Evolutionary conservation across 2,113 vertebrate species (phyloP), one percentile per base, ranked within the genome.

Genomic region (Papio anubis): DNA sequence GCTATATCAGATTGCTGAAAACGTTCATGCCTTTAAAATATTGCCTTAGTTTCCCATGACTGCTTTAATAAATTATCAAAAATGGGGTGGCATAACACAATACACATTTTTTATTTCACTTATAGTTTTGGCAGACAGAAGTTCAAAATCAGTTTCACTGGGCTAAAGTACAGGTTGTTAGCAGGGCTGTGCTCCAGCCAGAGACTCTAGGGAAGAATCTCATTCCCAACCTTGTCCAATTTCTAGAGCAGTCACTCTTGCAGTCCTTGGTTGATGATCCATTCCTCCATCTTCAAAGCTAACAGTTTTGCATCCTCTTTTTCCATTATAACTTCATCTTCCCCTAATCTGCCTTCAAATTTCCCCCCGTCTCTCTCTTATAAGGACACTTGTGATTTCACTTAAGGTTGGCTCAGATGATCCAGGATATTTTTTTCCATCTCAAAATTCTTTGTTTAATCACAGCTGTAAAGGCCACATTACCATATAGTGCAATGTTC

Each of bases 161-260:
- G 61, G 12, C 8, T 50, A 21, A 80, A 6, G 3, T 8, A n/a
- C 32, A 68, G 4, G 3, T 25, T 25, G 23, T 35, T 13, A 23
- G 0, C 25, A 75, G 13, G 11, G 9, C n/a, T n/a, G 7, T 16
- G 16, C 0, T 32, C 10, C 2, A 1, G n/a, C 16, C 32, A 35
- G 10, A 5, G 17, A 6, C 7, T 4, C 27, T 0, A 21, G 70
- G 50, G 25, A n/a, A 35, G 10, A 79, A 52, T 1, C 5, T 3
- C 9, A 48, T n/a, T 16, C 55, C 35, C 35, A 2, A 1, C 1
- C 8, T 38, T 35, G 5, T 17, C 7, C 43, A 48, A 40, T 23
- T n/a, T 86, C 82, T 3, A 38, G 16, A 45, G 2, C 35, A 23
- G 18, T 0, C 38, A 38, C 52, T 12, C 40, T 30, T 14, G 6